These are phyloP conservation scores for Neopipo cinnamomea DNA, from an alignment of 2,113 vertebrate species.

Conservation along the genomic window DNA sequence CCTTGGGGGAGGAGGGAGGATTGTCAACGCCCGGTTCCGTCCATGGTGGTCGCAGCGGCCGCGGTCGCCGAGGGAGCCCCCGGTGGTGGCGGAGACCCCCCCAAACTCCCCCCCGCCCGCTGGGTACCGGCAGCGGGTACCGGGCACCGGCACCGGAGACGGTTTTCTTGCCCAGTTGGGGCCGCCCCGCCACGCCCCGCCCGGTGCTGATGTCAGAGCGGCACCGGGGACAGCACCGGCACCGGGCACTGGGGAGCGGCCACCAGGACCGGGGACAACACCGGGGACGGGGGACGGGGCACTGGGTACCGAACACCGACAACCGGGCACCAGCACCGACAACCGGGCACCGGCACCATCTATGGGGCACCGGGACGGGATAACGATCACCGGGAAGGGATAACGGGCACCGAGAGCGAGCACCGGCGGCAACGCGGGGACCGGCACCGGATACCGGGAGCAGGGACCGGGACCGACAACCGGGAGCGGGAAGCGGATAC, in stretches of 20 bases:
- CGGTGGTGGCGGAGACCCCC: not conserved
- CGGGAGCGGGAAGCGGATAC: too few species aligned
- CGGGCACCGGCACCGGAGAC: not conserved
- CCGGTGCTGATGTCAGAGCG: not conserved
- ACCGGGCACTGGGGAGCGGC: not conserved
- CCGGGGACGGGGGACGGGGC: not conserved
- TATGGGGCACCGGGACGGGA: not conserved
- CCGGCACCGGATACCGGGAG: not conserved
- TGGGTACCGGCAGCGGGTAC: not conserved
- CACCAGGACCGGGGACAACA: not conserved
- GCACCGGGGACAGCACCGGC: not conserved
- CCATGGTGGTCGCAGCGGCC: not conserved
- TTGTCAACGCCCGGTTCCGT: not conserved
- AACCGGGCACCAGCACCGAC: not conserved
- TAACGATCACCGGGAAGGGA: not conserved
- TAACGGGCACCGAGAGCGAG: not conserved
- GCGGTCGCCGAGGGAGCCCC: not conserved
- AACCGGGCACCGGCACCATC: not conserved
- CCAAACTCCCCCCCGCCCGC: not conserved
- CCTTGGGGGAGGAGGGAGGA: not conserved
- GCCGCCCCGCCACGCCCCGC: not conserved
- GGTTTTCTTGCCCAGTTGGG: not conserved
- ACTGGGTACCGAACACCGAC: not conserved
- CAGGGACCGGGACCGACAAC: not conserved
- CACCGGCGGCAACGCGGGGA: not conserved